Conservation (phyloP, 2,113 vertebrate genomes). For the Pimephales promelas region DNA sequence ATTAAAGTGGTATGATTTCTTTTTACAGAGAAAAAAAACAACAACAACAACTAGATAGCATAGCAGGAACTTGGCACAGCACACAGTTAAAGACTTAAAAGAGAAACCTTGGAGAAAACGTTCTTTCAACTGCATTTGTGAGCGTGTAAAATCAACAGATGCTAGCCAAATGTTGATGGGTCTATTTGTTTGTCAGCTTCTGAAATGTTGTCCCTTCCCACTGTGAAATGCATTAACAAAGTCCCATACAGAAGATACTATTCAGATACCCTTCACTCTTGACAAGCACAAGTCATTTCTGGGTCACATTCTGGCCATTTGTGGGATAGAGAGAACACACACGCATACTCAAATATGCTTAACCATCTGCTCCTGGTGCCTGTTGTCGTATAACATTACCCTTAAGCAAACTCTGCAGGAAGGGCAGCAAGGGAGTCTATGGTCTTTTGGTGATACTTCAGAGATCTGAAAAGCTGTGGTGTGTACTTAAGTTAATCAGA, state of each 20-base stretch:
- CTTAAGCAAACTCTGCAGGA: conserved; percentile 49
- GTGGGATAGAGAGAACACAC: conserved; percentile 42
- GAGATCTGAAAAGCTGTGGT: not conserved
- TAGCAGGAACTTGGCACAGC: not conserved
- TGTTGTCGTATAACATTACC: conserved; percentile 48
- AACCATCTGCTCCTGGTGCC: conserved; percentile 54
- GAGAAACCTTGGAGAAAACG: not conserved
- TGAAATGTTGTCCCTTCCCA: conserved; percentile 30
- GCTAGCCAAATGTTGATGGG: conserved; percentile 39
- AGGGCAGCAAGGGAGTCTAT: not conserved
- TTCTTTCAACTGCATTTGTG: conserved; percentile 5
- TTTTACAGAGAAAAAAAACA: not conserved
- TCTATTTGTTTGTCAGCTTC: conserved; percentile 19
- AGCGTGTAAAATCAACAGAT: conserved; percentile 39
- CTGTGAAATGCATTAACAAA: conserved; percentile 16
- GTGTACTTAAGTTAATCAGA: no score
- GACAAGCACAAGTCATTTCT: conserved; percentile 29
- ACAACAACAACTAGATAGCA: not conserved
- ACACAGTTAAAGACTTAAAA: not conserved
- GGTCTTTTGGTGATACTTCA: conserved; percentile 4
- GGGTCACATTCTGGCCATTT: conserved; percentile 53
- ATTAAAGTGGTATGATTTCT: conserved; percentile 41
- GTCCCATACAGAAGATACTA: not conserved
- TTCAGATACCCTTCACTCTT: conserved; percentile 9
- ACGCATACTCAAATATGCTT: conserved; percentile 39